These are phyloP conservation scores for Aphelocoma coerulescens DNA, from an alignment of 2,113 vertebrate genomes.

Conservation along the genomic window DNA sequence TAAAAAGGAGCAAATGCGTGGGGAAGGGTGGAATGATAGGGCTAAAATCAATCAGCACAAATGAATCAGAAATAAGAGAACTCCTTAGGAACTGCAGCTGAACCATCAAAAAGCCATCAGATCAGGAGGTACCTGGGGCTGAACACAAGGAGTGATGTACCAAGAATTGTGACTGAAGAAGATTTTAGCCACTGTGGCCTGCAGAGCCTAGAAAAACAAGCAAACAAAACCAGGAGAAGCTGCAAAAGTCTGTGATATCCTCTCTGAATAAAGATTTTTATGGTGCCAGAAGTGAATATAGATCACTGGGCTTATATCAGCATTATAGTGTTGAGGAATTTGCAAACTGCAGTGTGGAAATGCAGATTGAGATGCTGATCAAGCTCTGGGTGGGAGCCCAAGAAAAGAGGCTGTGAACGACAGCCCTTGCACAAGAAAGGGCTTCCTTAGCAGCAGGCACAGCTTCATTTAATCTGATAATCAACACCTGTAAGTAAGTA, in stretches of 20 bases:
- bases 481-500: neutral
- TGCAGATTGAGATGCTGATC: neutral
- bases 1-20: neutral
- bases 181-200: neutral
- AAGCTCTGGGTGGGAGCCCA: neutral
- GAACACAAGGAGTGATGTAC: neutral
- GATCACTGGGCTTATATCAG: neutral
- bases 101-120: neutral
- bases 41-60: neutral
- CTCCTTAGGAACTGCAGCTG: neutral
- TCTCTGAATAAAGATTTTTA: neutral
- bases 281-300: neutral
- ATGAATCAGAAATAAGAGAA: neutral
- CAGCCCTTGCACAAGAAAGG: neutral
- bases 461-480: neutral
- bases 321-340: no score
- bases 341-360: neutral
- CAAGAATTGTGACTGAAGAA: neutral
- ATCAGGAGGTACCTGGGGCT: neutral
- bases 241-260: rapidly evolving
- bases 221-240: neutral
- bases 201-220: neutral
- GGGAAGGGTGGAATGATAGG: neutral
- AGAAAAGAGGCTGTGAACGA: rapidly evolving
- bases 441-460: neutral